Evolutionary conservation across 1,140 invertebrate species (phyloP).

Genomic region (Dendroctonus valens): DNA sequence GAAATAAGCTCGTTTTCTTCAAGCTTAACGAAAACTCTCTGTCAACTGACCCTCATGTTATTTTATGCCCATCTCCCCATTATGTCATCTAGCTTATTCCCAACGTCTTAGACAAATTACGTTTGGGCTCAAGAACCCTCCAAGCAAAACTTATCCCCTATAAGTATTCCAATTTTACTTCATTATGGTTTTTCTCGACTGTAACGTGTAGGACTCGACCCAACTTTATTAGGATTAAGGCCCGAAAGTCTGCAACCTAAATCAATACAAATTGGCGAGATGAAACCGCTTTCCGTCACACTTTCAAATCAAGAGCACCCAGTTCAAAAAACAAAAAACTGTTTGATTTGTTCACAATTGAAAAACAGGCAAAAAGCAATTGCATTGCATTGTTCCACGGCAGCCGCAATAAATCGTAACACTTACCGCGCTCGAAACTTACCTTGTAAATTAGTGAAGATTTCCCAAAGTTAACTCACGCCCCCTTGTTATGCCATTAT

Average conservation of each 20-base stretch:
- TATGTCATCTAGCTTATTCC: too few species aligned
- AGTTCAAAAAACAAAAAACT: too few species aligned
- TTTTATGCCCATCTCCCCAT: too few species aligned
- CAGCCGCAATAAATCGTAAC: slow-evolving; percentile 2
- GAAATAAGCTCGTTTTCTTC: too few species aligned
- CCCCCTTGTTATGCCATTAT: slow-evolving; percentile 2
- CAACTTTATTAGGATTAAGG: slow-evolving; percentile 2
- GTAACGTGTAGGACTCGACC: neutral
- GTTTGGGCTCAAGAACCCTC: neutral
- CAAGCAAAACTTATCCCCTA: neutral
- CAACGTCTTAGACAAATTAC: slow-evolving; percentile 1
- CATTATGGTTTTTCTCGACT: slow-evolving; percentile 1
- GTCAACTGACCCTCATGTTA: too few species aligned
- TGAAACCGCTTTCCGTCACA: neutral
- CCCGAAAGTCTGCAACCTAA: slow-evolving; percentile 3
- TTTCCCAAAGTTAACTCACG: slow-evolving; percentile 2
- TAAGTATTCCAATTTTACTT: slow-evolving; percentile 5
- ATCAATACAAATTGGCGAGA: slow-evolving; percentile 10
- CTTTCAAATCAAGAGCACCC: too few species aligned
- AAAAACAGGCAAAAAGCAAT: neutral
- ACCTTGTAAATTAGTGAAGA: slow-evolving; percentile 11
- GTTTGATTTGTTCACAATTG: too few species aligned
- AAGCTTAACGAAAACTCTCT: too few species aligned
- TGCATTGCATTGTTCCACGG: neutral
- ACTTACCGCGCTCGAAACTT: slow-evolving; percentile 5